Percentiles rank a stretch among this genome's conserved stretches.
Evolutionary conservation across 2,113 vertebrate genomes (phyloP).

Genomic region (Mormyrus iriodes): DNA sequence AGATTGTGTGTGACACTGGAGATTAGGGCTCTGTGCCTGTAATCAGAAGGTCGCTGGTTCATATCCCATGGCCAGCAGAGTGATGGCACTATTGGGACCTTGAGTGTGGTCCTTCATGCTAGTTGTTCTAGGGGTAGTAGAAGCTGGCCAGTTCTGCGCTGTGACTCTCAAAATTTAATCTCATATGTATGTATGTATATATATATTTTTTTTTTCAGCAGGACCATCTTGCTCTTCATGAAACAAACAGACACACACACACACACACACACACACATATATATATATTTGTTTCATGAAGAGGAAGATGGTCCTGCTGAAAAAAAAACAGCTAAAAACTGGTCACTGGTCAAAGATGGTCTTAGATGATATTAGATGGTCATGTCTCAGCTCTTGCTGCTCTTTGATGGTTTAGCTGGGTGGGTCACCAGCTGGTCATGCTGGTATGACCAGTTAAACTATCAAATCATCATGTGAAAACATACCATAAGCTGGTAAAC

Average conservation of each 20-base stretch:
- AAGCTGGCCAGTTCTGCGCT: neutral
- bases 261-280: neutral
- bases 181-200: too few relatives aligned
- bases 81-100: neutral
- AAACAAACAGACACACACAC: too few relatives aligned
- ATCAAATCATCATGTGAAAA: too few relatives aligned
- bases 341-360: neutral
- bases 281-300: neutral
- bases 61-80: neutral
- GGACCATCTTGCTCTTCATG: too few relatives aligned
- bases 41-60: neutral
- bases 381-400: neutral
- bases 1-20: too few relatives aligned
- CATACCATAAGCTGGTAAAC: neutral
- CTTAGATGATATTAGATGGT: neutral
- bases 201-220: too few relatives aligned
- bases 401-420: neutral
- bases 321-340: neutral
- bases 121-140: neutral
- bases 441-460: neutral
- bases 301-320: neutral
- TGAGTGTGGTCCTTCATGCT: neutral
- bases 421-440: too few relatives aligned
- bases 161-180: too few relatives aligned
- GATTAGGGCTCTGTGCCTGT: too few relatives aligned